Conservation (phyloP, 2,113 vertebrate genomes). For the Galeopterus variegatus region DNA sequence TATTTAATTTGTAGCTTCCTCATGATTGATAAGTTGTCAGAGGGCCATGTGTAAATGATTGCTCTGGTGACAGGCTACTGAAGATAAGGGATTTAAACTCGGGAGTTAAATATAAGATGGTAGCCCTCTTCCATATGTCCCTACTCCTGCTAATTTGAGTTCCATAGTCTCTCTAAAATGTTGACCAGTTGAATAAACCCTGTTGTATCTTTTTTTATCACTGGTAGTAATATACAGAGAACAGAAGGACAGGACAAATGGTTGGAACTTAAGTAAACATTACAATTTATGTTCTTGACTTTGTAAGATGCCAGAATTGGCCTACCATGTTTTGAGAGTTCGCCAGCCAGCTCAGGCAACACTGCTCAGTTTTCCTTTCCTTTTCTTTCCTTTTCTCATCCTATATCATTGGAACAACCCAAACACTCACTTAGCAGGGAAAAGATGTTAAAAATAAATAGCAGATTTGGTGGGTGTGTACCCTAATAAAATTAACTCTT, state of each 20-base stretch:
- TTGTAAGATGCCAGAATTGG: not conserved
- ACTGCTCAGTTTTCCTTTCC: not conserved
- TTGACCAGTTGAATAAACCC: not conserved
- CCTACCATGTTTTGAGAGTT: not conserved
- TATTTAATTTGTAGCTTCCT: slow-evolving; percentile 80
- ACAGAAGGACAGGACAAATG: not conserved
- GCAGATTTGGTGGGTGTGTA: not conserved
- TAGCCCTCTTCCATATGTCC: not conserved
- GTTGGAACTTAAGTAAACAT: not conserved
- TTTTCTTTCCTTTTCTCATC: not conserved
- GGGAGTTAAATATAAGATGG: not conserved
- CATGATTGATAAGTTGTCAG: slow-evolving; percentile 79
- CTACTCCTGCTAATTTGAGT: not conserved
- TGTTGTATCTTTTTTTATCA: not conserved
- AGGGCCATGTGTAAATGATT: slow-evolving; percentile 75
- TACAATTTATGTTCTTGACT: not conserved
- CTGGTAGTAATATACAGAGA: not conserved
- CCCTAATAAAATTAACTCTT: slow-evolving; percentile 11
- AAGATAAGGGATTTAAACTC: slow-evolving; percentile 24
- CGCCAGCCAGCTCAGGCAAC: not conserved
- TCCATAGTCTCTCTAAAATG: not conserved
- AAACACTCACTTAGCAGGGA: not conserved
- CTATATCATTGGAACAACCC: not conserved
- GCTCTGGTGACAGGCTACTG: slow-evolving; percentile 63
- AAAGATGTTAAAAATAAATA: slow-evolving; percentile 12